Evolutionary conservation across 2,113 vertebrate species (phyloP), one percentile per base, ranked within the genome.

Genomic region (Daboia siamensis): DNA sequence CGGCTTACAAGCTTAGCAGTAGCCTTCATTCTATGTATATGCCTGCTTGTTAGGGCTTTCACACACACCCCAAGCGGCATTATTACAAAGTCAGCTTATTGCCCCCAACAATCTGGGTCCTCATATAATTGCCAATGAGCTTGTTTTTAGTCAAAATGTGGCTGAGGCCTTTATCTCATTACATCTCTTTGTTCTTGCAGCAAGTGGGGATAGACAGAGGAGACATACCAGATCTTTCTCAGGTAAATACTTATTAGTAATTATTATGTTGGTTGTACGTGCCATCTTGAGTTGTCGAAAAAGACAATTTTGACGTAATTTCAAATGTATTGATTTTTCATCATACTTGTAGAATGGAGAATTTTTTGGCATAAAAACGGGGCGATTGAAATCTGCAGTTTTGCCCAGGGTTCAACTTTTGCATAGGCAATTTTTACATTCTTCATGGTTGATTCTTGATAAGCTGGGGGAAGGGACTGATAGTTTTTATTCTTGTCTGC

Each of bases 161-260:
- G 86, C 59, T 87, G 46, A 24, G 21, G 94, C 94, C 90, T 96
- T 74, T 96, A 93, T 55, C 69, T 95, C 2, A 0, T 84, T 85
- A 54, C 61, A 80, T 96, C 92, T 97, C 17, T 94, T 97, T 95
- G 91, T 95, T 69, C n/a, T 97, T 96, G 96, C 98, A 99, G 99
- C 99, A 99, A 97, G 99, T 99, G 97, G 99, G 99, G 95, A 99
- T 99, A 91, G 99, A 99, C 97, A 98, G 98, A 98, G 99, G 99
- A 92, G 99, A 99, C 96, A 99, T 99, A 96, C 98, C 99, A 96
- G 99, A 99, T 95, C 98, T 99, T 95, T 99, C 98, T 93, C 98
- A 99, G 98, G 98, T 99, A 97, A 97, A 93, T 33, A 29, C 33
- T 33, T 69, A 33, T 95, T 90, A 95, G 56, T 87, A 44, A 80